These are phyloP conservation scores for Chlorodrepanis virens DNA, from an alignment of 2,113 vertebrate species.

Conservation along the genomic window DNA sequence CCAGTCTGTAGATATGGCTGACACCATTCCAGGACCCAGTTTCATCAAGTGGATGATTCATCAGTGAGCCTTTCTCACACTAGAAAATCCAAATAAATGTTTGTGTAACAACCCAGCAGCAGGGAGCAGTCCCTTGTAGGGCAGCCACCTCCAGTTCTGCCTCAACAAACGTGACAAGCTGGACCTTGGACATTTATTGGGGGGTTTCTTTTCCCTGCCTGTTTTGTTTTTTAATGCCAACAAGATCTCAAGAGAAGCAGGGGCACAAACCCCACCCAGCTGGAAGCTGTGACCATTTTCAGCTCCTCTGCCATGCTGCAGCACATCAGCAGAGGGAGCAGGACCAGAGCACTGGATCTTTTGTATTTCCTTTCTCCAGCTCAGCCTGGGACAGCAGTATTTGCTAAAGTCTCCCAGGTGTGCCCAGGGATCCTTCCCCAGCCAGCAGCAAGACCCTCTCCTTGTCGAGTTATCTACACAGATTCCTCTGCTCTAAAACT, in stretches of 20 bases:
- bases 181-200: accelerated
- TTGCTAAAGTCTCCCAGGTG: background rate
- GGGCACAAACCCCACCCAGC: background rate
- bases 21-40: background rate
- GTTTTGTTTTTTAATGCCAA: background rate
- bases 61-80: background rate
- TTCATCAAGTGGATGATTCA: background rate
- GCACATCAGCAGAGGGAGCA: constrained; percentile 29
- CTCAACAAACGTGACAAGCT: accelerated
- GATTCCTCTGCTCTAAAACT: background rate
- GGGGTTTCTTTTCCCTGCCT: background rate
- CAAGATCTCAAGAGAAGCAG: background rate
- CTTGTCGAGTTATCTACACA: accelerated
- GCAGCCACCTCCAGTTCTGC: background rate
- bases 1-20: background rate
- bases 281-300: background rate
- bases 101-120: background rate
- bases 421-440: background rate
- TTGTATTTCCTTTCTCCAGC: background rate
- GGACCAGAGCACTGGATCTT: background rate
- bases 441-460: background rate
- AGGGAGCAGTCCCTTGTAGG: background rate
- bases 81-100: background rate
- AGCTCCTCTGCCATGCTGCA: background rate
- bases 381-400: accelerated